phyloP scores from a whole-genome alignment of 2,797 vertebrate genomes.

The Meda fulgida region DNA sequence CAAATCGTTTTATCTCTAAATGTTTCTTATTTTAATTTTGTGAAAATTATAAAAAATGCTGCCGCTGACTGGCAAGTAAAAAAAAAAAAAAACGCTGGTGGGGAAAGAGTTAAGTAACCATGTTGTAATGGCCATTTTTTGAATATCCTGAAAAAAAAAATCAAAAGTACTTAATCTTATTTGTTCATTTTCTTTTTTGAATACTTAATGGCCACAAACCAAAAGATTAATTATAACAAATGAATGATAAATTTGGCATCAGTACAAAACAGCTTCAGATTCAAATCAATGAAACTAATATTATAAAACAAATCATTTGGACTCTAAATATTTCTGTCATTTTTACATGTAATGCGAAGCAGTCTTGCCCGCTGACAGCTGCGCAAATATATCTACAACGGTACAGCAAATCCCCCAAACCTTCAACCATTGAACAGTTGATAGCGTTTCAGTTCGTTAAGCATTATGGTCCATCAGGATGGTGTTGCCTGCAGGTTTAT shows the following conservation, averaged over 20 bases:
- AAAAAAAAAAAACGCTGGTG: no score
- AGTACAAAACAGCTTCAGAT: not conserved
- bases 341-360: not conserved
- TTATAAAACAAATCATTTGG: not conserved
- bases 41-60: no score
- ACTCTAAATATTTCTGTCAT: not conserved
- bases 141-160: no score
- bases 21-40: no score
- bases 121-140: no score
- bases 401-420: not conserved
- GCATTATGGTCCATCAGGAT: constrained; percentile 17
- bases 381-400: not conserved
- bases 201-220: not conserved
- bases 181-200: not conserved
- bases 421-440: not conserved
- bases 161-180: not conserved
- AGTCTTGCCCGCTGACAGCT: not conserved
- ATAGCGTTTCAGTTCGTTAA: not conserved
- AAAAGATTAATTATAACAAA: not conserved
- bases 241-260: not conserved
- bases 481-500: constrained; percentile 7
- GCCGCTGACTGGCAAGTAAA: no score
- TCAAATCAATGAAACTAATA: not conserved
- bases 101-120: no score
- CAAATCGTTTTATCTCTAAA: no score